A percentile compares a stretch with the other conserved stretches of the same genome.
Evolutionary conservation across 2,797 vertebrate genomes (phyloP).

Genomic region (Thripadectes ignobilis): DNA sequence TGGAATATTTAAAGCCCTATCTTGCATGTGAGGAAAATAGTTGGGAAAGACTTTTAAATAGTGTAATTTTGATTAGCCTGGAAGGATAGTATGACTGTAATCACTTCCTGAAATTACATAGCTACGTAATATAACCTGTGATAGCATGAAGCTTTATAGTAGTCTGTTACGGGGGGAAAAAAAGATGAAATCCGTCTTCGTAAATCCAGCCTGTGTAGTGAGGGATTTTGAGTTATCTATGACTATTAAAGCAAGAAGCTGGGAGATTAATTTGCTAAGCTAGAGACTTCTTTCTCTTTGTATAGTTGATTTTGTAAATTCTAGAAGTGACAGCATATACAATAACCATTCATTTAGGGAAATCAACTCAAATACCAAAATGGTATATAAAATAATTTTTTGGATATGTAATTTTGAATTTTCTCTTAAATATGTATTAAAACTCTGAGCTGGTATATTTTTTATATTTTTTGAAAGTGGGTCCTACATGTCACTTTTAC

Average conservation of each 20-base stretch:
- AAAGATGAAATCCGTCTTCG: neutral
- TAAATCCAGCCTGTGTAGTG: neutral
- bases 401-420: neutral
- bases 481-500: neutral
- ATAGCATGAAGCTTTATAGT: neutral
- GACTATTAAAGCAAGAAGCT: neutral
- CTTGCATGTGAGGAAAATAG: neutral
- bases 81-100: neutral
- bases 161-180: neutral
- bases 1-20: neutral
- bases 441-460: neutral
- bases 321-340: neutral
- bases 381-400: neutral
- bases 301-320: neutral
- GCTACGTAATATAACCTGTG: neutral
- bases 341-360: neutral
- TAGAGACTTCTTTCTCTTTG: neutral
- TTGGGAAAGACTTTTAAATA: neutral
- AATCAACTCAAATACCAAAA: neutral
- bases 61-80: neutral
- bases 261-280: neutral
- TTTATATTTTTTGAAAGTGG: neutral
- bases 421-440: neutral
- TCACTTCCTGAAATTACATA: constrained; percentile 4
- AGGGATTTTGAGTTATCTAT: neutral